A percentile compares a stretch with the other conserved stretches of the same genome.
These are phyloP conservation scores for Epinotia demarniana DNA, from an alignment of 2,888 invertebrate species.

Conservation along the genomic window DNA sequence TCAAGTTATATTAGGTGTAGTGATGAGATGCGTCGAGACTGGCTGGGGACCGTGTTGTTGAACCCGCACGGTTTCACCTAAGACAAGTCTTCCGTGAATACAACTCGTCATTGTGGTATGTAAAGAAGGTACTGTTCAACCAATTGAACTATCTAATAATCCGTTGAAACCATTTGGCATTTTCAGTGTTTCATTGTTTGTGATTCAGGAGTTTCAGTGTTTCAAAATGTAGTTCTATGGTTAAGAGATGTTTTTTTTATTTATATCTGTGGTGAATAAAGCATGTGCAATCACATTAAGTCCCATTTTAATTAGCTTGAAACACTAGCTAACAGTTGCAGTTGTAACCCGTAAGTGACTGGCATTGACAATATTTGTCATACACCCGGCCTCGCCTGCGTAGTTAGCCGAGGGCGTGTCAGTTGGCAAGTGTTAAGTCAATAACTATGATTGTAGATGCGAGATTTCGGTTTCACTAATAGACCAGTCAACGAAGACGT, in stretches of 20 bases:
- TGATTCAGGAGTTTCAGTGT: too few relatives aligned
- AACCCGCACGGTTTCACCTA: conserved; percentile 2
- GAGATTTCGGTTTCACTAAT: conserved; percentile 25
- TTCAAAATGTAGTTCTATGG: too few relatives aligned
- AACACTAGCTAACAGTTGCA: background rate
- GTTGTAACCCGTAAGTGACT: background rate
- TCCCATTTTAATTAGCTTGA: background rate
- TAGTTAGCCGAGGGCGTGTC: conserved; percentile 30
- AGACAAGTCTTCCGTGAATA: background rate
- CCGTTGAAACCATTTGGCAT: too few relatives aligned
- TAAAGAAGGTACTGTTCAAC: background rate
- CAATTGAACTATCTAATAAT: too few relatives aligned
- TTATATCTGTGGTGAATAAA: too few relatives aligned
- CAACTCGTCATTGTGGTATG: background rate
- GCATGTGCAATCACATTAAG: too few relatives aligned
- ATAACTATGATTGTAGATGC: conserved; percentile 20
- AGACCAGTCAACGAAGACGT: background rate
- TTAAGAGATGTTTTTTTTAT: too few relatives aligned
- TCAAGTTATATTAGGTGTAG: too few relatives aligned
- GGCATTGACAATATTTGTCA: conserved; percentile 36
- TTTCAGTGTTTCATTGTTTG: too few relatives aligned
- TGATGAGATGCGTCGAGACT: too few relatives aligned
- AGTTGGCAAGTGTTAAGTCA: conserved; percentile 34
- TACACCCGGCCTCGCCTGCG: conserved; percentile 8
- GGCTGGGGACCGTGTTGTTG: too few relatives aligned